Conservation (phyloP, 2,797 vertebrate genomes). For the Peromyscus attwateri region DNA sequence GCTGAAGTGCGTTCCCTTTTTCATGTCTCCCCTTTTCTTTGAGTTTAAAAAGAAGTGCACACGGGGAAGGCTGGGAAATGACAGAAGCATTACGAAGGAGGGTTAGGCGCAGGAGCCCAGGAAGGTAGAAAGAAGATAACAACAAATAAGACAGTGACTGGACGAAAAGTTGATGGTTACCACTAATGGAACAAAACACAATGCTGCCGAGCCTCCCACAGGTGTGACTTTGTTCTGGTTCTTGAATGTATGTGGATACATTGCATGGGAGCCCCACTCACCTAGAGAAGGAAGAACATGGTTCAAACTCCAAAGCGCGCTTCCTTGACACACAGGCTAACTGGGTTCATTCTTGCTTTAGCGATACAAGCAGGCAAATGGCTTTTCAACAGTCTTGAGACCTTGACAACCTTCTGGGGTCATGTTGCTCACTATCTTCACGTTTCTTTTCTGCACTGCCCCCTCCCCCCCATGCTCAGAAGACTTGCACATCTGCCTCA, state of each 20-base stretch:
- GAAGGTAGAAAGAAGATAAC: neutral
- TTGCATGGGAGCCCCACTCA: neutral
- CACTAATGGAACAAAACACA: neutral
- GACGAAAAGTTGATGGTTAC: neutral
- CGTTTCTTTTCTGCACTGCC: neutral
- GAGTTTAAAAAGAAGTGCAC: neutral
- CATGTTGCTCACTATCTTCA: neutral
- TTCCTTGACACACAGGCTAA: neutral
- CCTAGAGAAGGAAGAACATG: neutral
- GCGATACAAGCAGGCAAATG: neutral
- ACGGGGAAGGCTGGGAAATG: neutral
- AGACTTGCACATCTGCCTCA: accelerated
- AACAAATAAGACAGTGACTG: neutral
- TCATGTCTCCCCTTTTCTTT: constrained; percentile 25
- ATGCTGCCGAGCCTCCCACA: accelerated
- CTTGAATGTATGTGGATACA: neutral
- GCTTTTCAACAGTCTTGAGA: neutral
- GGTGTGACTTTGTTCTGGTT: neutral
- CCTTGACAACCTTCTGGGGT: neutral
- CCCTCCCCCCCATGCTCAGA: neutral
- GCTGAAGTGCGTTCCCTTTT: constrained; percentile 14
- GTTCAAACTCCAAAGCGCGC: neutral
- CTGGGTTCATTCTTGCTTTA: neutral
- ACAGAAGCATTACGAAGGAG: neutral
- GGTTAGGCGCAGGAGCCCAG: neutral